phyloP scores from a whole-genome alignment of 2,888 invertebrate genomes.

The Phyllotreta cruciferae region DNA sequence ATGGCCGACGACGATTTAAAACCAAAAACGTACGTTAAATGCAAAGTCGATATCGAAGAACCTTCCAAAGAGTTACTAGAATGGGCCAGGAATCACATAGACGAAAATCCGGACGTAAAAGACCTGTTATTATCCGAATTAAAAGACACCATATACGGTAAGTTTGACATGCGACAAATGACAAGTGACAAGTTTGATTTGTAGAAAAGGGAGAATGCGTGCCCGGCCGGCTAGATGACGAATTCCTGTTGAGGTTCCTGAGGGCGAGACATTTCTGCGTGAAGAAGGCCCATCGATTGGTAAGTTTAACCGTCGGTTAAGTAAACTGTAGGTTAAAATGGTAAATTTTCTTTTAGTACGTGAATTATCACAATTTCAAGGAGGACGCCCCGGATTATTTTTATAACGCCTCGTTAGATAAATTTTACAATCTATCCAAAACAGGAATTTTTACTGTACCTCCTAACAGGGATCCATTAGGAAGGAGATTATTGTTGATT shows the following conservation, averaged over 20 bases:
- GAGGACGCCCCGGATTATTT: constrained; percentile 72
- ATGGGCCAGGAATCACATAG: constrained; percentile 45
- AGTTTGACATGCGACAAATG: constrained; percentile 31
- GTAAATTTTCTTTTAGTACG: constrained; percentile 64
- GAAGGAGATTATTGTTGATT: constrained; percentile 72
- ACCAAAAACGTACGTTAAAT: constrained; percentile 59
- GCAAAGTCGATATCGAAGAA: constrained; percentile 67
- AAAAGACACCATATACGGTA: constrained; percentile 74
- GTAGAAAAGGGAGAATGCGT: constrained; percentile 75
- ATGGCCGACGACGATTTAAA: constrained; percentile 10
- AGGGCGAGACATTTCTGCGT: constrained; percentile 76
- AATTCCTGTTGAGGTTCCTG: constrained; percentile 73
- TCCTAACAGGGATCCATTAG: constrained; percentile 75
- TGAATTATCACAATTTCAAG: constrained; percentile 75
- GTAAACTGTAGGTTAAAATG: not conserved
- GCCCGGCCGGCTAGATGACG: constrained; percentile 76
- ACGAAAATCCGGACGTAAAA: constrained; percentile 43
- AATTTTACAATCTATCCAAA: constrained; percentile 69
- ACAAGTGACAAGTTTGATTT: constrained; percentile 47
- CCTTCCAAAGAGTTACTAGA: constrained; percentile 62
- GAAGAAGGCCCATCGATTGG: constrained; percentile 74
- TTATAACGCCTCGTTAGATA: constrained; percentile 69
- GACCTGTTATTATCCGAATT: constrained; percentile 62
- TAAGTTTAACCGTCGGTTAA: constrained; percentile 57
- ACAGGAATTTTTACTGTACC: constrained; percentile 71